These are phyloP conservation scores for Mythimna ferrago DNA, from an alignment of 2,888 invertebrate species.

Conservation along the genomic window DNA sequence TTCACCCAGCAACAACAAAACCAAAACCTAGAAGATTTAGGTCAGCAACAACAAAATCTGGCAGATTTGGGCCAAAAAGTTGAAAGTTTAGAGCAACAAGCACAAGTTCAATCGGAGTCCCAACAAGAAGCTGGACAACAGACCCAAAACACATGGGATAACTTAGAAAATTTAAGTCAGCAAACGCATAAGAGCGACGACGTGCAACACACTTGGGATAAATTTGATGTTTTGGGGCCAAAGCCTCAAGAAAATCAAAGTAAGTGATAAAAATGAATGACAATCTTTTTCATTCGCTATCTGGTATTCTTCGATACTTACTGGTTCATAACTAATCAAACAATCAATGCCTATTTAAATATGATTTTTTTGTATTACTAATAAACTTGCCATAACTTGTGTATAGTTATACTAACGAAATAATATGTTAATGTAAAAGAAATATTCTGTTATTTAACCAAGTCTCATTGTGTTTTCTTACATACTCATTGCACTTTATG, in stretches of 20 bases:
- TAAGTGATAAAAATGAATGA: constrained; percentile 53
- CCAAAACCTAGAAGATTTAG: constrained; percentile 14
- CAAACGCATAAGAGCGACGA: constrained; percentile 69
- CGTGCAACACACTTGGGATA: constrained; percentile 56
- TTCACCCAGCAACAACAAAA: constrained; percentile 27
- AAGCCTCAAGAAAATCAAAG: constrained; percentile 61
- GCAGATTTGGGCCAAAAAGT: constrained; percentile 65
- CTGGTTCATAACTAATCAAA: constrained; percentile 28
- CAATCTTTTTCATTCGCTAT: constrained; percentile 8
- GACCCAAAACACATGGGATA: constrained; percentile 66
- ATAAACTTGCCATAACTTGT: constrained; percentile 20
- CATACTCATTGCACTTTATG: not conserved
- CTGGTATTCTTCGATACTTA: constrained; percentile 15
- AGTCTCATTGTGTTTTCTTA: constrained; percentile 23
- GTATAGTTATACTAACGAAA: constrained; percentile 44
- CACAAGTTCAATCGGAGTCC: constrained; percentile 59
- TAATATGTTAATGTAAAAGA: constrained; percentile 20
- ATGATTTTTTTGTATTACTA: constrained; percentile 17
- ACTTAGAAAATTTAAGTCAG: constrained; percentile 71
- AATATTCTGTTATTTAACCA: constrained; percentile 25
- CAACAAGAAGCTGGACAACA: constrained; percentile 71
- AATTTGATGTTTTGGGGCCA: constrained; percentile 57
- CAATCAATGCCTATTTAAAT: constrained; percentile 30
- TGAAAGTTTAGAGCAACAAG: constrained; percentile 57
- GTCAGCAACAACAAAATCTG: constrained; percentile 62